A percentile compares a stretch with the other conserved stretches of the same genome.
phyloP scores from a whole-genome alignment of 2,888 invertebrate genomes.

The Drosophila macrospina region DNA sequence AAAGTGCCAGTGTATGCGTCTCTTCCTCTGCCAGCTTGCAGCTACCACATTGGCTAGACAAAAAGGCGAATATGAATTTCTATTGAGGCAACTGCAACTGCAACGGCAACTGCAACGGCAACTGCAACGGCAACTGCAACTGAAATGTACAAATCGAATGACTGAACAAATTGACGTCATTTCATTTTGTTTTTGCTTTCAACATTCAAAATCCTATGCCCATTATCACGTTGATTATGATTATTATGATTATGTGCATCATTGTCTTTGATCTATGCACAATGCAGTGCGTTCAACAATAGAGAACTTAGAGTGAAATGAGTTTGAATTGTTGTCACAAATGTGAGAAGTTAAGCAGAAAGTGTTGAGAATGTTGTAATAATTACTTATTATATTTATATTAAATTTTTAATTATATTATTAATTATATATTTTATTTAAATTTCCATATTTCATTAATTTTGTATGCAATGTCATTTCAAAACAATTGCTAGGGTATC shows the following conservation, averaged over 20 bases:
- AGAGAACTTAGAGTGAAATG: background rate
- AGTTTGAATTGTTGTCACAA: background rate
- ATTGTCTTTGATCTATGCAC: conserved; percentile 26
- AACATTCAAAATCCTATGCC: background rate
- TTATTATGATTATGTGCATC: conserved; percentile 19
- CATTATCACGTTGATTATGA: conserved; percentile 8
- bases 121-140: conserved; percentile 41
- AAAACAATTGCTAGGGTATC: too few relatives aligned
- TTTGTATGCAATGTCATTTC: too few relatives aligned
- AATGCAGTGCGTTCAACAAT: background rate
- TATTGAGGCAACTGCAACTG: conserved; percentile 12
- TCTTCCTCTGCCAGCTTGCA: background rate
- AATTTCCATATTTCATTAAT: too few relatives aligned
- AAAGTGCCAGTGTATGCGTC: conserved; percentile 14
- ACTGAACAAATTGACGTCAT: conserved; percentile 47
- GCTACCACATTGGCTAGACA: conserved; percentile 4
- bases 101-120: conserved; percentile 35
- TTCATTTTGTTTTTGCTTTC: conserved; percentile 36
- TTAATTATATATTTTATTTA: too few relatives aligned
- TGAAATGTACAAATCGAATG: conserved; percentile 43
- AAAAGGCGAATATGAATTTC: conserved; percentile 20
- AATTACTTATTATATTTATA: too few relatives aligned
- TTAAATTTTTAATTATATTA: too few relatives aligned
- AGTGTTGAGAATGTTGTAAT: too few relatives aligned
- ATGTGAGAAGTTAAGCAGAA: background rate